These are phyloP conservation scores for Mythimna ferrago DNA, from an alignment of 2,888 invertebrate genomes.

Conservation along the genomic window DNA sequence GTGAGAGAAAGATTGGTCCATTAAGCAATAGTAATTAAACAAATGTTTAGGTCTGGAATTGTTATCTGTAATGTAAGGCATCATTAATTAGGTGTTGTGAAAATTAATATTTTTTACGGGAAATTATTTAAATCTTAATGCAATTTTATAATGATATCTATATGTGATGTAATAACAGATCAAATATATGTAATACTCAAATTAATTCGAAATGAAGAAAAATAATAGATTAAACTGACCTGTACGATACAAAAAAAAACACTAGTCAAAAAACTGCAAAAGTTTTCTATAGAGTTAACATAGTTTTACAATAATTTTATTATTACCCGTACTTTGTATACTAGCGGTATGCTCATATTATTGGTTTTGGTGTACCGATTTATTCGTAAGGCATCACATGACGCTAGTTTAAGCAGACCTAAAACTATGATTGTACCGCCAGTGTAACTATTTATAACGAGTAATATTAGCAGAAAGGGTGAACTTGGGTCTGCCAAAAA, in stretches of 20 bases:
- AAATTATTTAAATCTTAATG: constrained; percentile 36
- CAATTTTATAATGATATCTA: constrained; percentile 32
- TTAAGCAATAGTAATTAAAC: constrained; percentile 44
- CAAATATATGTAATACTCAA: constrained; percentile 40
- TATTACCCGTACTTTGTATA: constrained; percentile 14
- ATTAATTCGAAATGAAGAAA: constrained; percentile 1
- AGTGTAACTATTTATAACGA: constrained; percentile 14
- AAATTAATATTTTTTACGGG: constrained; percentile 52
- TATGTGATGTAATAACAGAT: constrained; percentile 21
- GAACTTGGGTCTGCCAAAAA: constrained; percentile 18
- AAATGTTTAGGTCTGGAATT: constrained; percentile 45
- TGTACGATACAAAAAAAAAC: constrained; percentile 44
- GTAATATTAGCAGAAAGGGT: constrained; percentile 13
- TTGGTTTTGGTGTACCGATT: constrained; percentile 18
- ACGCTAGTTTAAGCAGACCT: constrained; percentile 5
- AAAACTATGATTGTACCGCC: constrained; percentile 21
- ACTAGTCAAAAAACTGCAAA: constrained; percentile 52
- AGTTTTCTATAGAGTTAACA: constrained; percentile 41
- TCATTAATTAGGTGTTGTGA: constrained; percentile 47
- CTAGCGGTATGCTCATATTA: constrained; percentile 15
- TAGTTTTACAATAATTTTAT: constrained; percentile 47
- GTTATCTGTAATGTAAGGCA: constrained; percentile 46
- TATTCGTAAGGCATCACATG: constrained; percentile 4
- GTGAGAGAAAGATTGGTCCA: constrained; percentile 39
- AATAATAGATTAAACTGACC: constrained; percentile 4